phyloP scores from a whole-genome alignment of 2,888 invertebrate species.

The Chorisops tibialis region DNA sequence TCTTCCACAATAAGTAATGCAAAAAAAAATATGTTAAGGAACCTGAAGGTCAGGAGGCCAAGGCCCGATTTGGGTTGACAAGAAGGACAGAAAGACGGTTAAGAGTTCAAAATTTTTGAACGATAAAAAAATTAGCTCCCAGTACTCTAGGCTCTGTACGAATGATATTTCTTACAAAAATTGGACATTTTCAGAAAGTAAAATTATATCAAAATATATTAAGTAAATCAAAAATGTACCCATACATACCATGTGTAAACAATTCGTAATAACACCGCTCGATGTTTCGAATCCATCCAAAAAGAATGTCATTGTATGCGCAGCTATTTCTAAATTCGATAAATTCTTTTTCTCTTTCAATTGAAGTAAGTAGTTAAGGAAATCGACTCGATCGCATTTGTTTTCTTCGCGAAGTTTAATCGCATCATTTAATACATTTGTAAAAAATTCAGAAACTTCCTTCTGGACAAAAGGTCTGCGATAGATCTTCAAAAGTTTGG shows the following conservation, averaged over 20 bases:
- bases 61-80: no score
- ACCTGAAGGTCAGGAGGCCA: no score
- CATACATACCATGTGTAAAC: constrained; percentile 42
- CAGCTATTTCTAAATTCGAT: constrained; percentile 37
- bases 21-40: no score
- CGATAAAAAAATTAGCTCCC: no score
- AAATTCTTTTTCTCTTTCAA: constrained; percentile 42
- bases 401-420: constrained; percentile 39
- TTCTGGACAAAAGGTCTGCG: constrained; percentile 40
- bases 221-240: constrained; percentile 7
- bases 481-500: constrained; percentile 40
- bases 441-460: constrained; percentile 58
- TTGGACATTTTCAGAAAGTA: no score
- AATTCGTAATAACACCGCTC: constrained; percentile 40
- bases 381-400: constrained; percentile 43
- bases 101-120: no score
- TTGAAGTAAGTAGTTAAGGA: constrained; percentile 45
- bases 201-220: no score
- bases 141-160: no score
- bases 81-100: no score
- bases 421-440: constrained; percentile 40
- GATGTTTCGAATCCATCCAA: constrained; percentile 49
- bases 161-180: no score
- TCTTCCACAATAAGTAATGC: no score
- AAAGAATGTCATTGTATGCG: constrained; percentile 47